Percentiles rank a stretch among this genome's conserved stretches.
phyloP scores from a whole-genome alignment of 2,113 vertebrate species.

The Ploceus nigricollis region DNA sequence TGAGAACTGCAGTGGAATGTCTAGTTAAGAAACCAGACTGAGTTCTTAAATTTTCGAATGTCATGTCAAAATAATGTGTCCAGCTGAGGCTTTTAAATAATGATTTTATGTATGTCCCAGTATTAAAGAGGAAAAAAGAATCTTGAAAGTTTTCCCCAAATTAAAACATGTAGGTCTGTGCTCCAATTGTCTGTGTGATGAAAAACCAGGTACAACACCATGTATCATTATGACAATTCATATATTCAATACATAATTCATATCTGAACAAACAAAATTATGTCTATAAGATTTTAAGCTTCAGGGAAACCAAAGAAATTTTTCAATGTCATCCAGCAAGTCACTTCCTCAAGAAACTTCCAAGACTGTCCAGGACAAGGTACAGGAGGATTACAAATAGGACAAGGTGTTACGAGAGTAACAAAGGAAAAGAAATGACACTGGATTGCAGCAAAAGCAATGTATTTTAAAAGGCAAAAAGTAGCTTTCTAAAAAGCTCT shows the following conservation, averaged over 20 bases:
- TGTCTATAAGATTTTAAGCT: neutral
- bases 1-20: neutral
- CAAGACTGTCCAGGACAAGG: neutral
- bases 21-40: neutral
- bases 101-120: neutral
- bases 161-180: neutral
- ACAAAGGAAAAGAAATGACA: neutral
- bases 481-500: neutral
- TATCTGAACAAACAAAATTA: neutral
- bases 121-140: neutral
- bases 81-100: neutral
- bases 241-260: neutral
- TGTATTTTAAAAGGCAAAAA: neutral
- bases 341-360: neutral
- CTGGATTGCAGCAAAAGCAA: neutral
- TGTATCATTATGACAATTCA: neutral
- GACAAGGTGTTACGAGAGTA: neutral
- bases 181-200: neutral
- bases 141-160: neutral
- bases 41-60: neutral
- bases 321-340: neutral
- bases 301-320: neutral
- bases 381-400: neutral
- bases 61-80: neutral
- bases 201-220: neutral